Percentiles rank a stretch among this genome's conserved stretches.
Evolutionary conservation across 2,888 invertebrate genomes (phyloP).

Genomic region (Pardosa pseudoannulata): DNA sequence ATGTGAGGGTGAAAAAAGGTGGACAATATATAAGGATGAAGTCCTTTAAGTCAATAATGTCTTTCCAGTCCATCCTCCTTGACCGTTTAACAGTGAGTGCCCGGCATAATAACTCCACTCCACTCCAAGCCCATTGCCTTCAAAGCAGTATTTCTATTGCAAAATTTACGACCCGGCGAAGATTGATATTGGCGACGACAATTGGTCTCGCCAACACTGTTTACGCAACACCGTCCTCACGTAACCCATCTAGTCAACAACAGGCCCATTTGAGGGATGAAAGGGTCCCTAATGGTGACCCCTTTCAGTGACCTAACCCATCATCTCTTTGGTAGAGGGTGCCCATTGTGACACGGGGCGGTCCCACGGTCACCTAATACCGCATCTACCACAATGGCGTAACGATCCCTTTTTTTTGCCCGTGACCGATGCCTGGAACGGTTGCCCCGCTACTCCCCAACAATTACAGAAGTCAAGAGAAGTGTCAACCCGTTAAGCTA

Average conservation of each 20-base stretch:
- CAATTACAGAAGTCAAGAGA: constrained; percentile 30
- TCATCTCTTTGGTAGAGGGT: constrained; percentile 50
- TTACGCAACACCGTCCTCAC: constrained; percentile 40
- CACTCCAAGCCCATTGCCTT: background rate
- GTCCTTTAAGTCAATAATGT: no score
- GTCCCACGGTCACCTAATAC: constrained; percentile 67
- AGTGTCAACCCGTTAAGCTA: background rate
- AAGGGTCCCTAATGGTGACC: constrained; percentile 62
- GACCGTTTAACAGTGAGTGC: no score
- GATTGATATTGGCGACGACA: constrained; percentile 70
- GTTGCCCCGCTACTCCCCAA: constrained; percentile 48
- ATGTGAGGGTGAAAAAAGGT: no score
- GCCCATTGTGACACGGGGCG: constrained; percentile 50
- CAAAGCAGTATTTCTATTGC: no score
- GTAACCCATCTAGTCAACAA: constrained; percentile 60
- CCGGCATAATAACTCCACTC: background rate
- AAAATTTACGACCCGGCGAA: constrained; percentile 18
- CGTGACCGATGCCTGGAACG: constrained; percentile 44
- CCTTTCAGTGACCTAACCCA: constrained; percentile 55
- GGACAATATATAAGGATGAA: no score
- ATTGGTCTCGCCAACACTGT: constrained; percentile 56
- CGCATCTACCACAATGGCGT: constrained; percentile 64
- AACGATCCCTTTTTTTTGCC: constrained; percentile 31
- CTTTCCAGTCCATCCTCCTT: no score
- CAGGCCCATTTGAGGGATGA: constrained; percentile 47